Base-by-base conservation (phyloP, 2,888 invertebrate species). In the Pinctada fucata region DNA sequence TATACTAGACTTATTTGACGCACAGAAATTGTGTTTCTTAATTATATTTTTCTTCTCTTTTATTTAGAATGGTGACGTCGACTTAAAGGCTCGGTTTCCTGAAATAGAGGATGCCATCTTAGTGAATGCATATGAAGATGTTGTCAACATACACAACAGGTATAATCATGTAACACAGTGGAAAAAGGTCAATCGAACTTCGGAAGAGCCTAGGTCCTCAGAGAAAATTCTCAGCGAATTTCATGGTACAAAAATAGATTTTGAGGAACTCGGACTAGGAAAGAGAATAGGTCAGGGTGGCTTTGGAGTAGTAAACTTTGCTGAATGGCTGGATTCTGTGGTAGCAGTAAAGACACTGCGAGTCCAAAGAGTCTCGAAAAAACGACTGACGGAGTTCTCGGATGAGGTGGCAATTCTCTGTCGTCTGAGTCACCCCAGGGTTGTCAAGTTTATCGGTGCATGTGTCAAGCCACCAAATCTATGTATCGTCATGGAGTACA, bases 401-500 rank as follows among this genome's bases (percentile, higher is more conserved):
- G 72, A 78, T n/a, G 83, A 84, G 72, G 74, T 84, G 2, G 49
- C 70, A 13, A 50, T 72, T 2, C 76, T 81, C 50, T 82, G 83
- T 65, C 10, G 58, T 6, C 63, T 84, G 8, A 74, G 83, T 31
- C 81, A 84, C 52, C 78, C 79, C 0, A 80, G 81, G 49, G 82
- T 84, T 13, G 84, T 83, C 3, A 78, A 78, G 72, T 84, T 84
- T 50, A 71, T 83, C 6, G 84, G 83, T 8, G 84, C 84, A 3
- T 83, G 81, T 16, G 73, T 79, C 1, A 77, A 68, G 6, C 79
- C 79, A 16, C 82, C 83, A 47, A 80, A 82, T 52, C 65, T 84
- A n/a, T 76, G 75, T 49, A 83, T 83, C 51, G 80, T 83, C 2
- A 83, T 84, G 83, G 84, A 84, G 73, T 82, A 79, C 65, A 84